These are phyloP conservation scores for Sandelia bainsii DNA, from an alignment of 2,797 vertebrate species.

Conservation along the genomic window DNA sequence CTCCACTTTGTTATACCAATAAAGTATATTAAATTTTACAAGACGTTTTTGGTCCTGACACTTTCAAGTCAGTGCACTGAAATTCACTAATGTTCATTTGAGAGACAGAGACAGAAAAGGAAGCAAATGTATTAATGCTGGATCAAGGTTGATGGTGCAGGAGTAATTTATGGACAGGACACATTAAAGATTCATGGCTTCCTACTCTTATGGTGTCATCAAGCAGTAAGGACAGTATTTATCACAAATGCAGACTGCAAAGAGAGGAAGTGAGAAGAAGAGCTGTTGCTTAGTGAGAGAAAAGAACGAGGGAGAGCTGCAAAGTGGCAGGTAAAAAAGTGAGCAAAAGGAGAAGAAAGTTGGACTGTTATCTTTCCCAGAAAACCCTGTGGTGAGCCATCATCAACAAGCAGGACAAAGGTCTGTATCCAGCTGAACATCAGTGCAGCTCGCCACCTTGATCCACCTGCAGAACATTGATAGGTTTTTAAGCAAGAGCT, in stretches of 20 bases:
- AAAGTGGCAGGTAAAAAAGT: constrained; percentile 20
- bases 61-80: constrained; percentile 1
- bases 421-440: constrained; percentile 9
- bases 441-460: background rate
- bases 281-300: constrained; percentile 12
- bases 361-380: constrained; percentile 16
- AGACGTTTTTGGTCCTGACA: background rate
- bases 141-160: constrained; percentile 57
- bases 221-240: constrained; percentile 61
- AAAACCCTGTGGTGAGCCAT: constrained; percentile 3
- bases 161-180: constrained; percentile 80
- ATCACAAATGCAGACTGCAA: constrained; percentile 63
- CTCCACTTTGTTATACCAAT: background rate
- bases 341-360: background rate
- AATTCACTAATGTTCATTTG: constrained; percentile 32
- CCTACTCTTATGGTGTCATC: constrained; percentile 66
- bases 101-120: constrained; percentile 35
- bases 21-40: background rate
- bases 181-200: constrained; percentile 80
- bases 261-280: constrained; percentile 28
- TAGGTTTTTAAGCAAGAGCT: constrained; percentile 47
- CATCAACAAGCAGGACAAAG: constrained; percentile 4
- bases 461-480: constrained; percentile 52
- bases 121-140: constrained; percentile 48
- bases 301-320: constrained; percentile 13